Percentiles rank a stretch among this genome's conserved stretches.
Conservation (phyloP, 2,113 vertebrate species). For the Solenodon paradoxus region DNA sequence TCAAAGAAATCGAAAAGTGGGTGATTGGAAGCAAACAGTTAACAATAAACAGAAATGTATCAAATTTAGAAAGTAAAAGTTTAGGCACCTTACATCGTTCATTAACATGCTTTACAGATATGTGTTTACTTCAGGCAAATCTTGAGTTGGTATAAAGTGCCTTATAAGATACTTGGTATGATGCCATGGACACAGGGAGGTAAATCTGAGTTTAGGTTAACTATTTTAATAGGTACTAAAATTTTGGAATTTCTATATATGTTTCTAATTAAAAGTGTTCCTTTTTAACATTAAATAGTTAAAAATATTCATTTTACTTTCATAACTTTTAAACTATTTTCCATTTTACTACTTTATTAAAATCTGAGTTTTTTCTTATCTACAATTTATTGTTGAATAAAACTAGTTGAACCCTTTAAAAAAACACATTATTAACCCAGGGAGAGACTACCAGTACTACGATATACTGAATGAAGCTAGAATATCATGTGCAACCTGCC, state of each 20-base stretch:
- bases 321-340: too few relatives aligned
- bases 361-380: not conserved
- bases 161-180: not conserved
- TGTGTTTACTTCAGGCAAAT: not conserved
- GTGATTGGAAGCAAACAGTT: not conserved
- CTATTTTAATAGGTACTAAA: not conserved
- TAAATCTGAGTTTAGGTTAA: not conserved
- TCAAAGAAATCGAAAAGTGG: not conserved
- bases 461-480: not conserved
- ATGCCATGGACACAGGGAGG: not conserved
- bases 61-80: not conserved
- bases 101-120: not conserved
- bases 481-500: not conserved
- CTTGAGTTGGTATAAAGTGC: not conserved
- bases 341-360: not conserved
- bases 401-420: not conserved
- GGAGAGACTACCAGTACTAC: not conserved
- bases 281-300: too few relatives aligned
- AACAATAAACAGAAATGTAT: not conserved
- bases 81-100: not conserved
- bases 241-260: too few relatives aligned
- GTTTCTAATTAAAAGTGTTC: not conserved
- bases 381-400: not conserved
- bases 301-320: too few relatives aligned
- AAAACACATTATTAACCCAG: not conserved